Base-by-base conservation (phyloP, 2,113 vertebrate species). In the Leptobrachium leishanense region DNA sequence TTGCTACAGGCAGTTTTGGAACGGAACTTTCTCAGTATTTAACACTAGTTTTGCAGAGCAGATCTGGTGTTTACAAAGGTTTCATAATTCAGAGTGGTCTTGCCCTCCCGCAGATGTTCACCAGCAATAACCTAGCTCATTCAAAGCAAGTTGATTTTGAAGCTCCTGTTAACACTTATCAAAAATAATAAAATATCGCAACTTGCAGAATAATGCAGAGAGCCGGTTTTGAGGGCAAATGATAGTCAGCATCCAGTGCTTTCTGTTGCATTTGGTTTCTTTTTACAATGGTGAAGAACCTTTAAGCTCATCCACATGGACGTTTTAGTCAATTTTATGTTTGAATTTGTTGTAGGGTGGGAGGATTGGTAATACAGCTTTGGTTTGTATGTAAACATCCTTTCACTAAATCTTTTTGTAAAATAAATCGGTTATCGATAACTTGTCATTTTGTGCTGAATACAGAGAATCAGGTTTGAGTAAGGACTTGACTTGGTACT, bases 391-490 rank as follows among this genome's bases (percentile, higher is more conserved):
- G 63, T 79, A 41, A 55, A 64, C 69, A 68, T 73, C 15, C 15
- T 41, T 43, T 46, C 72, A 55, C 62, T 46, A 8, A 65, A 40
- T 39, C 40, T 42, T 73, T 80, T 80, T 80, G 71, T 80, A 80
- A 67, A 80, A 68, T 80, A 80, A 80, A 80, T 11, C 43, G 12
- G n/a, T 46, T 50, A 50, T 50, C 8, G 8, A 4, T 50, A 50
- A 5, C 8, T 50, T 50, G 0, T 31, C 20, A 31, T 31, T 31
- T 31, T 31, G 20, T 31, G 20, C 20, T 31, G 20, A 31, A 31
- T 31, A 31, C 20, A 31, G 20, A 31, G 1, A 31, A 31, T 31
- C 20, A 31, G 20, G 20, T 31, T 31, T 31, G 20, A 31, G 20
- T 31, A 31, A 31, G 20, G 20, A 31, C 20, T 31, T 31, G 20